phyloP scores from a whole-genome alignment of 1,140 invertebrate genomes.

The Tetramorium simillimum region DNA sequence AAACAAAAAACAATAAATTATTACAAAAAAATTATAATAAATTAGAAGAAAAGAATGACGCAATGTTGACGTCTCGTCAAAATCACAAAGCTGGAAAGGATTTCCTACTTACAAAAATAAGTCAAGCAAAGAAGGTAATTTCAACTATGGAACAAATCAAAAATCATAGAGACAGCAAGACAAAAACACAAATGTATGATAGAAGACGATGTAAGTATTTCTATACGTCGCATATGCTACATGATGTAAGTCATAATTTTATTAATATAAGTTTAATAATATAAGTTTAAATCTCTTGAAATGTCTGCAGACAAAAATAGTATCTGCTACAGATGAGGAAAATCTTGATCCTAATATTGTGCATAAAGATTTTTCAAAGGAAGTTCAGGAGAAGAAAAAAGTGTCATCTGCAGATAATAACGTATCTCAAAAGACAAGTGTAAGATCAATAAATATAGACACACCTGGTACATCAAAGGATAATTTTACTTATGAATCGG shows the following conservation, averaged over 20 bases:
- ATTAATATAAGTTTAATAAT: too few relatives aligned
- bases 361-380: neutral
- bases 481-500: neutral
- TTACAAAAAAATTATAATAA: conserved; percentile 1
- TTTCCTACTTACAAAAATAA: conserved; percentile 16
- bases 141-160: neutral
- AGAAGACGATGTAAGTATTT: conserved; percentile 6
- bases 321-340: neutral
- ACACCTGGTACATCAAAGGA: neutral
- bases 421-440: neutral
- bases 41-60: neutral
- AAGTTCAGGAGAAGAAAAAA: neutral
- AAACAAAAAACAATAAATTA: neutral
- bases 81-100: neutral
- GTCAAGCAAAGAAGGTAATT: neutral
- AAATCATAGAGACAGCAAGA: conserved; percentile 2
- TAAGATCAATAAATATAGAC: neutral
- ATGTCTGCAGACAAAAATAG: neutral
- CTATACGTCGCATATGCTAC: neutral
- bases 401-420: neutral
- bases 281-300: too few relatives aligned
- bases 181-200: neutral
- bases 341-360: conserved; percentile 7
- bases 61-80: neutral
- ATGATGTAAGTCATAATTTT: neutral